phyloP scores from a whole-genome alignment of 2,113 vertebrate species.

The Glaucomys volans region DNA sequence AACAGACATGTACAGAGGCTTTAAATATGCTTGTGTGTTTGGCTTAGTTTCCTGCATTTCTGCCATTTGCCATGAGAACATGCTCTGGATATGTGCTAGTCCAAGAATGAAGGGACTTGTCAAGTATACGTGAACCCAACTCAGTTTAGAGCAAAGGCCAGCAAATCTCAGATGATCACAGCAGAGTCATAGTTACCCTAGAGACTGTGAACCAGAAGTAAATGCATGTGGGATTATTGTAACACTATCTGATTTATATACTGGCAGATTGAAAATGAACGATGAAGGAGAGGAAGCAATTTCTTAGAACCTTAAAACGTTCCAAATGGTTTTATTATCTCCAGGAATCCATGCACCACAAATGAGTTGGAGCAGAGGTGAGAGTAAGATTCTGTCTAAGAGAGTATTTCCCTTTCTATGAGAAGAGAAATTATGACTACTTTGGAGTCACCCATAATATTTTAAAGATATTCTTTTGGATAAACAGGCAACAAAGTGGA shows the following conservation, averaged over 20 bases:
- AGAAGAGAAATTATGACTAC: not conserved
- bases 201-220: slow-evolving; percentile 13
- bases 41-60: not conserved
- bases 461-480: slow-evolving; percentile 21
- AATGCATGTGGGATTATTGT: slow-evolving; percentile 8
- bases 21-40: not conserved
- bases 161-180: not conserved
- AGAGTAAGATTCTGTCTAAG: not conserved
- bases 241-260: not conserved
- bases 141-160: not conserved
- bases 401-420: not conserved
- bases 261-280: not conserved
- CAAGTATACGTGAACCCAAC: not conserved
- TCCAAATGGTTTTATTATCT: slow-evolving; percentile 12
- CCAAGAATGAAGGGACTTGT: not conserved
- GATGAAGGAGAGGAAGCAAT: not conserved
- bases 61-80: not conserved
- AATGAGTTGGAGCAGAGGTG: not conserved
- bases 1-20: not conserved
- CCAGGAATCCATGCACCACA: not conserved
- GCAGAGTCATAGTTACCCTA: not conserved
- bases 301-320: slow-evolving; percentile 14
- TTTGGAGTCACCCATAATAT: not conserved
- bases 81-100: not conserved
- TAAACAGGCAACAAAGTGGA: slow-evolving; percentile 5